Base-by-base conservation (phyloP, 2,888 invertebrate species). In the Suillia variegata region DNA sequence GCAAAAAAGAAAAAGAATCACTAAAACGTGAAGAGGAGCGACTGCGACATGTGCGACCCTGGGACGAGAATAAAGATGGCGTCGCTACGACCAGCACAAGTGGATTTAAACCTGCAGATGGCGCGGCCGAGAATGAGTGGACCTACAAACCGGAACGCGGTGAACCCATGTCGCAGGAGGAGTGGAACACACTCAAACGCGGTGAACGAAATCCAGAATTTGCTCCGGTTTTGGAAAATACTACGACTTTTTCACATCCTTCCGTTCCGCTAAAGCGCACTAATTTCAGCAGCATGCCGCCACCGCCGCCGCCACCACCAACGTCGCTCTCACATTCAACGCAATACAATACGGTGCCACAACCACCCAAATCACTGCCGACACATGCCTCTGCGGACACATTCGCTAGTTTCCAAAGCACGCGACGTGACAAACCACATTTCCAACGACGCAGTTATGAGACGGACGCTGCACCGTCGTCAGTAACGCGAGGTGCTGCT, bases 201-300 rank as follows among this genome's bases (percentile, higher is more conserved):
- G 83, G 83, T 55, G 89, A 91, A 74, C 85, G 95, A 65, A 83
- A 84, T 21, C 74, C 85, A 0, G 93, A 94, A 78, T 96, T 96
- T 82, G 94, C 92, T 1, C 95, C 95, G 2, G 51, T 67, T 2
- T 56, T 65, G 0, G 74, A 77, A 15, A 51, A 54, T 21, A 4
- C 4, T 5, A 45, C 61, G 17, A n/a, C n/a, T n/a, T n/a, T n/a
- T n/a, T 24, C 57, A 4, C 20, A 50, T n/a, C 12, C n/a, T 10
- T 8, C 6, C 12, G 4, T 2, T 3, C 45, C 3, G 4, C 50
- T 64, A 1, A 74, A 77, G 26, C 75, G 78, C 26, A 70, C 69
- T 8, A 74, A 72, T 52, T 78, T 78, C 13, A 73, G 50, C 31
- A 74, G 70, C 57, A 55, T 68, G 59, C 62, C 72, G 2, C 66